These are phyloP conservation scores for Hymenochirus boettgeri DNA, from an alignment of 2,113 vertebrate genomes.

Conservation along the genomic window DNA sequence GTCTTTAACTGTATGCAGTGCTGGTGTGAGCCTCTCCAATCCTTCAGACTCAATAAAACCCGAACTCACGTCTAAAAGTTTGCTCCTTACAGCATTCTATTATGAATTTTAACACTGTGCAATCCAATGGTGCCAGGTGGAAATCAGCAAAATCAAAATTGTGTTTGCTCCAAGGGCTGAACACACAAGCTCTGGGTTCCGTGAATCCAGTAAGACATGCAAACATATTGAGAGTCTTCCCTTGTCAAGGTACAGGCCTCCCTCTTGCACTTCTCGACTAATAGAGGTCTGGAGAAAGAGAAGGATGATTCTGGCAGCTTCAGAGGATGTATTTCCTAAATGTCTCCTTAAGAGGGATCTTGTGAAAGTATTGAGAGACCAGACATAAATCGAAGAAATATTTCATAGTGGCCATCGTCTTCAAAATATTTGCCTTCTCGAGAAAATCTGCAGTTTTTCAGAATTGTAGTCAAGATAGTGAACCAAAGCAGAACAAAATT, in stretches of 20 bases:
- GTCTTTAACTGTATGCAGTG: constrained; percentile 20
- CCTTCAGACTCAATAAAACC: constrained; percentile 28
- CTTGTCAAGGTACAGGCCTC: constrained; percentile 9
- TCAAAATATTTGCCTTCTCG: constrained; percentile 23
- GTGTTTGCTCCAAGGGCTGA: constrained; percentile 32
- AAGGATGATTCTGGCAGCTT: constrained; percentile 19
- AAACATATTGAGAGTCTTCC: constrained; percentile 45
- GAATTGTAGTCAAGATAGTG: constrained; percentile 50
- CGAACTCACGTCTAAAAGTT: constrained; percentile 48
- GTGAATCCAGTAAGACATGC: constrained; percentile 55
- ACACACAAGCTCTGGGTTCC: constrained; percentile 52
- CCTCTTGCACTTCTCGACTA: constrained; percentile 45
- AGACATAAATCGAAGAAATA: constrained; percentile 54
- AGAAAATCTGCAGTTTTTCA: constrained; percentile 40
- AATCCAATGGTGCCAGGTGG: constrained; percentile 38
- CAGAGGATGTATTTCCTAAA: constrained; percentile 43
- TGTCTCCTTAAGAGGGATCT: constrained; percentile 46
- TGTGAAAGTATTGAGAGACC: constrained; percentile 55
- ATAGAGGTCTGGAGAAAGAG: neutral
- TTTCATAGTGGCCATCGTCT: constrained; percentile 19
- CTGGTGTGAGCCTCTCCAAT: constrained; percentile 6
- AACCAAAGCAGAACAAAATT: constrained; percentile 60
- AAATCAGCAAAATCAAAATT: constrained; percentile 13
- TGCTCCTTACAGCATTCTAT: constrained; percentile 43
- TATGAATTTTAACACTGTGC: constrained; percentile 47